Base-by-base conservation (phyloP, 2,797 vertebrate species). In the Oreochromis grahami region DNA sequence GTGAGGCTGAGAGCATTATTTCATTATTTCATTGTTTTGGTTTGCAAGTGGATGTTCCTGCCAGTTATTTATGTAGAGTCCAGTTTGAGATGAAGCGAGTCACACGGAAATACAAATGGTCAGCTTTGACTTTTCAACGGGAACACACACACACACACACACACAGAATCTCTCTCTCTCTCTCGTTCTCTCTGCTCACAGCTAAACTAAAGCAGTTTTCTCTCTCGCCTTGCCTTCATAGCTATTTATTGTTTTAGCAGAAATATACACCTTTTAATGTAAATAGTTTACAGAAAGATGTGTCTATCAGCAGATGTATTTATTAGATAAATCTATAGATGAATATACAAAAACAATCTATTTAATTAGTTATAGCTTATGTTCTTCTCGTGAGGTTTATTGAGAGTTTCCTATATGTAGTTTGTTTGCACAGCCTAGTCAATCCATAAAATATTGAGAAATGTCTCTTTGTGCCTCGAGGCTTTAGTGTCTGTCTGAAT, bases 241-340 rank as follows among this genome's bases (percentile, higher is more conserved):
- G 89, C 86, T 94, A 93, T 95, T 94, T 95, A 93, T 95, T 94
- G 93, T 96, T 95, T 95, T 79, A 84, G 92, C 89, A 89, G 81
- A 94, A 88, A 93, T 90, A 56, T 93, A 88, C 78, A 89, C 80
- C 24, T 91, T 90, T 90, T 92, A 92, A 90, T 97, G 96, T 97
- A 96, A 95, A 97, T 96, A 96, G 91, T 94, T 95, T 88, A 94
- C 85, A 96, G 87, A 95, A 94, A 95, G 90, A 95, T 88, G 85
- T 93, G 94, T 95, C 92, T 95, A 96, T 92, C 87, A 92, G 90
- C 91, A 94, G 95, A 96, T 95, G 94, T 97, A 96, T 96, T 96
- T 97, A 96, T 96, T 96, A 96, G 95, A 96, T 95, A 89, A 93
- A 94, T 93, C 93, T 95, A 96, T 94, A 94, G 91, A 96, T 92